phyloP scores from a whole-genome alignment of 2,797 vertebrate species.

The Tragelaphus eurycerus region DNA sequence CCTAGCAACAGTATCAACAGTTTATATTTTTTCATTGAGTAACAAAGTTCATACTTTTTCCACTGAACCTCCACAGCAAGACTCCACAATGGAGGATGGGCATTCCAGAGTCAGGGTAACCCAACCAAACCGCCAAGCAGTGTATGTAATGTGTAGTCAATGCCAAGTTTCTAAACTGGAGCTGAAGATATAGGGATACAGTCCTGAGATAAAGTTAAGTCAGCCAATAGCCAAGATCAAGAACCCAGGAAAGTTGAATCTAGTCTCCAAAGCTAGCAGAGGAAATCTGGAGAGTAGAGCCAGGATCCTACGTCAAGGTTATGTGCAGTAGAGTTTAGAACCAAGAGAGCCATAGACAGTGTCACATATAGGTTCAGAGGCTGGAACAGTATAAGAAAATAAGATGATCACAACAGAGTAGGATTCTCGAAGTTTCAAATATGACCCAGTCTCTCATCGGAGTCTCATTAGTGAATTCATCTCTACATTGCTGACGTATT shows the following conservation, averaged over 20 bases:
- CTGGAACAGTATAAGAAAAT: neutral
- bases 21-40: neutral
- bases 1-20: neutral
- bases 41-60: neutral
- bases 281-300: neutral
- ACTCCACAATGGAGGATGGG: neutral
- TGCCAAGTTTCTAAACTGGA: neutral
- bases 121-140: neutral
- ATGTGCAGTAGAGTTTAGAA: neutral
- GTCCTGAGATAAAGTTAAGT: neutral
- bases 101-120: neutral
- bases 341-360: neutral
- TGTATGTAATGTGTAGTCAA: neutral
- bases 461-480: neutral
- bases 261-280: neutral
- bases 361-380: neutral
- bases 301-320: neutral
- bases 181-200: neutral
- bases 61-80: neutral
- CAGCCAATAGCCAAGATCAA: neutral
- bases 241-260: neutral
- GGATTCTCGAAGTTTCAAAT: neutral
- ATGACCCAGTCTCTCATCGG: neutral
- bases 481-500: neutral
- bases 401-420: neutral